Base-by-base conservation (phyloP, 1,140 invertebrate species). In the Lysiphlebus fabarum region DNA sequence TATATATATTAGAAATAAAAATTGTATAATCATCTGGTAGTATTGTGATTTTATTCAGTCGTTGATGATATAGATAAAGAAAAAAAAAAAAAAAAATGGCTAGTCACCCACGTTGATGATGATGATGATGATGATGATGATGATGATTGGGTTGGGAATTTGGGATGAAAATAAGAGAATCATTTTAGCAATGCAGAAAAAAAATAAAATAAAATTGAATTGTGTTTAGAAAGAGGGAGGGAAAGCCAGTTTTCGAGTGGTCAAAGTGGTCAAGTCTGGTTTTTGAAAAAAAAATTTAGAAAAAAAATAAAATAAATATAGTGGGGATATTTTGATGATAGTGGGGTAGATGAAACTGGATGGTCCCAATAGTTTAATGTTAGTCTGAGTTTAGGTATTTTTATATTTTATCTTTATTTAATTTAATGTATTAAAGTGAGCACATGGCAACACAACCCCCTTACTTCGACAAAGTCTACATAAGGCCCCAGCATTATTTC, bases 401-500 rank as follows among this genome's bases (percentile, higher is more conserved):
- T 26, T 26, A 26, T 26, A 2, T 26, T 26, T 26, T 26, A 2
- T 26, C 17, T 26, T 26, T 26, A 26, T 26, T 26, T 26, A 2
- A 26, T 26, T 26, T 26, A 26, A 4, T 26, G 17, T 26, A 4
- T 26, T 26, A 26, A 26, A 26, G 17, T 26, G 17, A 26, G 17
- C 17, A 26, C n/a, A 17, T 9, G 40, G 42, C 12, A 48, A 38
- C 17, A 26, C 17, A 33, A 40, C 7, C 48, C 47, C 47, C 56
- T 51, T 42, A 53, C 58, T 42, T 26, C 54, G 41, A 38, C 58
- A 26, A 17, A 63, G 38, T 63, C 73, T 77, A 77, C 75, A 76
- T 79, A 79, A 77, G 77, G 73, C 75, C 75, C 77, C 56, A 8
- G 44, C 8, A 48, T 40, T 56, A 55, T 41, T 61, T 68, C 68